Evolutionary conservation across 2,888 invertebrate genomes (phyloP).

Genomic region (Aspidiotus destructor): DNA sequence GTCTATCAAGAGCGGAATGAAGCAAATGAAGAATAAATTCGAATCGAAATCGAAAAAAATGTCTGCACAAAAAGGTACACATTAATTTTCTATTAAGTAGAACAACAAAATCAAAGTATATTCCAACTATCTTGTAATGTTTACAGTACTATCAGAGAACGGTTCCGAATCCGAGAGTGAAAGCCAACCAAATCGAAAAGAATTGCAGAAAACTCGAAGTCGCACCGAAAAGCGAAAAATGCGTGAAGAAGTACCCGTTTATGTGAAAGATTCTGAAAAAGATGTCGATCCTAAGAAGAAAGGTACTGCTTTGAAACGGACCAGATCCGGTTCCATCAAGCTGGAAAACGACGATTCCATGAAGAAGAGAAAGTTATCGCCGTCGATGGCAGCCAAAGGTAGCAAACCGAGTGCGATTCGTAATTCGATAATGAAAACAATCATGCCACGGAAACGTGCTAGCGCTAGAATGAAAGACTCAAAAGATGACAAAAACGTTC

Average conservation of each 20-base stretch:
- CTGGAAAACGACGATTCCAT: conserved; percentile 10
- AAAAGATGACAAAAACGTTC: background rate
- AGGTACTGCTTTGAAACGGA: conserved; percentile 19
- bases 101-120: too few species aligned
- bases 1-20: conserved; percentile 7
- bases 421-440: conserved; percentile 22
- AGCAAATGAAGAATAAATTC: conserved; percentile 10
- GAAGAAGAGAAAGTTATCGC: conserved; percentile 14
- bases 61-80: conserved; percentile 9
- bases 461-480: background rate
- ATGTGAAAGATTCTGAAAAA: background rate
- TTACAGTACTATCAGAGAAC: conserved; percentile 3
- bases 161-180: conserved; percentile 22
- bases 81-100: background rate
- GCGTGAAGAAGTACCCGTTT: conserved; percentile 11
- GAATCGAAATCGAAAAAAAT: conserved; percentile 21
- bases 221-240: conserved; percentile 23
- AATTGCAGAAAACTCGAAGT: conserved; percentile 24
- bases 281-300: conserved; percentile 2
- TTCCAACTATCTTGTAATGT: too few species aligned
- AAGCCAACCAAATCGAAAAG: conserved; percentile 1
- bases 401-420: conserved; percentile 6
- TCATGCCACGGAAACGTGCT: conserved; percentile 14
- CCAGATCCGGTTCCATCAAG: conserved; percentile 19
- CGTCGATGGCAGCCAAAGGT: background rate